phyloP scores from a whole-genome alignment of 2,113 vertebrate genomes.

The Nannobrachium achirus region DNA sequence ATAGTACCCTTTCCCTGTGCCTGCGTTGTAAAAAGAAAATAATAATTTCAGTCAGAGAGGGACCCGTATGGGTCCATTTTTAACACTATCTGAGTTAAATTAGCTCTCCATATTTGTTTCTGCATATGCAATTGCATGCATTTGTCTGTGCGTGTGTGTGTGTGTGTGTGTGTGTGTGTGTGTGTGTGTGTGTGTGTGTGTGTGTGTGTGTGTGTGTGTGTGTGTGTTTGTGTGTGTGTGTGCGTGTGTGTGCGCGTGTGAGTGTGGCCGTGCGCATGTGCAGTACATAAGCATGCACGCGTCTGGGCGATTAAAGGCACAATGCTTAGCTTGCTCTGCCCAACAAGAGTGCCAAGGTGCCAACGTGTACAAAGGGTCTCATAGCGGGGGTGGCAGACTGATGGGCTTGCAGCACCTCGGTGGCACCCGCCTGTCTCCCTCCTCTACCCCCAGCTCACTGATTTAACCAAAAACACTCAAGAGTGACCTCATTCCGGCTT shows the following conservation, averaged over 20 bases:
- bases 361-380: slow-evolving; percentile 39
- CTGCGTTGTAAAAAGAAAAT: too few species aligned
- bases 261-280: slow-evolving; percentile 35
- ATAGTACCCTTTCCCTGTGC: too few species aligned
- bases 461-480: slow-evolving; percentile 76
- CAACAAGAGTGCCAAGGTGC: slow-evolving; percentile 60
- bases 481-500: slow-evolving; percentile 74
- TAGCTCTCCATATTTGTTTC: too few species aligned
- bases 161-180: slow-evolving; percentile 13
- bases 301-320: slow-evolving; percentile 18
- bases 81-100: too few species aligned
- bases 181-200: slow-evolving; percentile 36
- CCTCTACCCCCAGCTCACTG: slow-evolving; percentile 65
- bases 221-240: not conserved
- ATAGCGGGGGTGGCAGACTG: slow-evolving; percentile 51
- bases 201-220: slow-evolving; percentile 1
- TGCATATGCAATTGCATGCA: not conserved
- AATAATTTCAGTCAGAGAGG: too few species aligned
- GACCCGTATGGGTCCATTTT: too few species aligned
- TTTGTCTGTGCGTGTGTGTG: slow-evolving; percentile 35
- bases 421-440: slow-evolving; percentile 64
- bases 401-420: slow-evolving; percentile 55
- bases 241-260: slow-evolving; percentile 10
- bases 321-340: slow-evolving; percentile 17
- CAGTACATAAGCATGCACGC: slow-evolving; percentile 22